These are phyloP conservation scores for Anthophora plumipes DNA, from an alignment of 2,888 invertebrate species.

Conservation along the genomic window DNA sequence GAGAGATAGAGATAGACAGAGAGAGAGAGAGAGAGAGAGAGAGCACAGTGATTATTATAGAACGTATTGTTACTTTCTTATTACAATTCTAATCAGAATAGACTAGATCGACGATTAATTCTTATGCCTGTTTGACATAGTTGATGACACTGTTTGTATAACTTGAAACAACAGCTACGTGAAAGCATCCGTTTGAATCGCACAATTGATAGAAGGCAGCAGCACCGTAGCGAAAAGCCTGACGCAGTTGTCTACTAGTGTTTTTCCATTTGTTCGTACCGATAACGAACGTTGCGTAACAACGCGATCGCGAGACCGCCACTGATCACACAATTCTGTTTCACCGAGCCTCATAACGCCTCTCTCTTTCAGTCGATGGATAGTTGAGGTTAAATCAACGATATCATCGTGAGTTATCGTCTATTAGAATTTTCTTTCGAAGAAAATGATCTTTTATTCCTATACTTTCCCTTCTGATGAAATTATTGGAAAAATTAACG, in stretches of 20 bases:
- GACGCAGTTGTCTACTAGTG: conserved; percentile 8
- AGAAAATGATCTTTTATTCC: too few relatives aligned
- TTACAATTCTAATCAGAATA: not conserved
- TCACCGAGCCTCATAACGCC: not conserved
- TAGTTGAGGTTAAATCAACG: not conserved
- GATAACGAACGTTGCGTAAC: conserved; percentile 29
- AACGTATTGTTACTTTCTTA: too few relatives aligned
- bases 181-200: too few relatives aligned
- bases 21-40: too few relatives aligned
- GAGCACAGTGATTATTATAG: not conserved
- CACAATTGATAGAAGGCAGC: conserved; percentile 11
- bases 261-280: conserved; percentile 37
- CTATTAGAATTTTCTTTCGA: not conserved
- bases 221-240: conserved; percentile 4
- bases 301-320: not conserved
- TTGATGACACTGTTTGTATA: not conserved
- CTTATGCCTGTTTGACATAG: not conserved
- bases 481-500: too few relatives aligned
- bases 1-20: too few relatives aligned
- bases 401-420: not conserved
- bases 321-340: not conserved
- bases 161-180: not conserved
- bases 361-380: too few relatives aligned
- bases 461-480: too few relatives aligned
- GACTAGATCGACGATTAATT: not conserved